These are phyloP conservation scores for Aythya fuligula DNA, from an alignment of 2,797 vertebrate genomes.

Conservation along the genomic window DNA sequence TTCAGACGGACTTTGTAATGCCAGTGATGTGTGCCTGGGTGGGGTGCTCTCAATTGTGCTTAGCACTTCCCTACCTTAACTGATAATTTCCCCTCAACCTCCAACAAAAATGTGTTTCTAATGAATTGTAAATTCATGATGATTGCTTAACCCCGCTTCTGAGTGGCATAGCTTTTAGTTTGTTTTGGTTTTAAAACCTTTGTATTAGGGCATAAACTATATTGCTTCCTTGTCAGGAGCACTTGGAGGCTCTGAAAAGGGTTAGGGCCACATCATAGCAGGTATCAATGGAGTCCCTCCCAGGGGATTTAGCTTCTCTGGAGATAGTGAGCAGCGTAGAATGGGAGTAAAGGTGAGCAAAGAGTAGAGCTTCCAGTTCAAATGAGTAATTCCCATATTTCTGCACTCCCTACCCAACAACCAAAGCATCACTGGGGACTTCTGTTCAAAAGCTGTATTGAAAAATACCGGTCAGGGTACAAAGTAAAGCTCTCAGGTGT, in stretches of 20 bases:
- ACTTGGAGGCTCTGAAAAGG: not conserved
- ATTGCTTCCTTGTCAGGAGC: not conserved
- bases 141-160: not conserved
- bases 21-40: not conserved
- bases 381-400: not conserved
- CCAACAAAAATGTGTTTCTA: slow-evolving; percentile 8
- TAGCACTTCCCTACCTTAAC: not conserved
- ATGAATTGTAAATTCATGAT: not conserved
- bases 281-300: not conserved
- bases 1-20: not conserved
- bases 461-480: not conserved
- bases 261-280: not conserved
- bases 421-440: not conserved
- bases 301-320: not conserved
- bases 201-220: not conserved
- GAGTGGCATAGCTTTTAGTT: not conserved
- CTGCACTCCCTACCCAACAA: not conserved
- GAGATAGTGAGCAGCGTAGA: not conserved
- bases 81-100: not conserved
- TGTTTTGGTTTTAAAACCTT: not conserved
- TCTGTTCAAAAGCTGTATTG: not conserved
- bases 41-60: not conserved
- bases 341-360: not conserved
- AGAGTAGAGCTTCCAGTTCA: not conserved
- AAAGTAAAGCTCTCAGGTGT: not conserved